Percentiles rank a stretch among this genome's conserved stretches.
phyloP scores from a whole-genome alignment of 2,888 invertebrate species.

The Xylota segnis region DNA sequence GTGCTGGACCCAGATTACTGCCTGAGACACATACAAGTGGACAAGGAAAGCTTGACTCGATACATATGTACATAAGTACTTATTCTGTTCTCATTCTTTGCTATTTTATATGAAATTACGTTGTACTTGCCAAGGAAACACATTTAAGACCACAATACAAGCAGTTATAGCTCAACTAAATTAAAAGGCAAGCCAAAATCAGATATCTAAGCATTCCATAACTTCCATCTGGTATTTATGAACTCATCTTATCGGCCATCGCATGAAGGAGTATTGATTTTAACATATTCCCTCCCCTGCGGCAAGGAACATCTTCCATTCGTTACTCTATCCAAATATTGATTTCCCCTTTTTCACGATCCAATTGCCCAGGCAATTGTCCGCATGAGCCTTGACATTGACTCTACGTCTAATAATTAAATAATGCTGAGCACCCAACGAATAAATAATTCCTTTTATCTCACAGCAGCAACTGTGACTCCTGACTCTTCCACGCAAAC shows the following conservation, averaged over 20 bases:
- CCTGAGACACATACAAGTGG: no score
- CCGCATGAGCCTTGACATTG: conserved; percentile 19
- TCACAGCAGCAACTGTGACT: not conserved
- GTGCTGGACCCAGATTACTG: no score
- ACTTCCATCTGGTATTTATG: conserved; percentile 8
- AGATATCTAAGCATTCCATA: not conserved
- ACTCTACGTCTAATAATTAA: conserved; percentile 47
- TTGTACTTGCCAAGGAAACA: not conserved
- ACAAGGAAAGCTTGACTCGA: no score
- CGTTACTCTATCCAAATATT: conserved; percentile 34
- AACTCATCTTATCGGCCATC: conserved; percentile 21
- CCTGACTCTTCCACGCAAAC: not conserved
- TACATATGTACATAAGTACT: no score
- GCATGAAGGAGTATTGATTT: conserved; percentile 27
- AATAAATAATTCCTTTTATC: conserved; percentile 62
- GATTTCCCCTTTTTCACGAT: conserved; percentile 19
- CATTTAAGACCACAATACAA: not conserved
- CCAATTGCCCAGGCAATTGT: conserved; percentile 33
- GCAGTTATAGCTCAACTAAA: not conserved
- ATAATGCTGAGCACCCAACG: conserved; percentile 49
- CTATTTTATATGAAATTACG: not conserved
- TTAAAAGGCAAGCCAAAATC: not conserved
- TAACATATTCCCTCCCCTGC: conserved; percentile 12
- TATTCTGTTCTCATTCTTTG: no score
- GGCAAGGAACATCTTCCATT: conserved; percentile 13